Percentiles rank a stretch among this genome's conserved stretches.
These are phyloP conservation scores for Chelonus formosanus DNA, from an alignment of 2,888 invertebrate species.

Conservation along the genomic window DNA sequence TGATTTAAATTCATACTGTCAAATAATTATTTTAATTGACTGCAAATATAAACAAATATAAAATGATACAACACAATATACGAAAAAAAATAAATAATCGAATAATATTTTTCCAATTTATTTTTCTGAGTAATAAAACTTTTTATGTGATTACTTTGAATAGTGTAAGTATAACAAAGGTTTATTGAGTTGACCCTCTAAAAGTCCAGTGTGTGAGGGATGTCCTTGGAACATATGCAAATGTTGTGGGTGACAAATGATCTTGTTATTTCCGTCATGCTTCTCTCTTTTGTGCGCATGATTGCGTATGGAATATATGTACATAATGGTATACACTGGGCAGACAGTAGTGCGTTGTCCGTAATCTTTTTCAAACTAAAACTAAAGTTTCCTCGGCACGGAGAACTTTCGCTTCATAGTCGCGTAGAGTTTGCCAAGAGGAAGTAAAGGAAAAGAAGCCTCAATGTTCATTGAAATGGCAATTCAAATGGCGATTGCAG, in stretches of 20 bases:
- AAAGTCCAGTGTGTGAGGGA: conserved; percentile 1
- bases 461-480: conserved; percentile 5
- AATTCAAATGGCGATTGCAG: conserved; percentile 17
- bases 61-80: not conserved
- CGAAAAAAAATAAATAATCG: not conserved
- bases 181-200: conserved; percentile 46
- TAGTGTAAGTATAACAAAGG: conserved; percentile 48
- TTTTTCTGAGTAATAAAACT: not conserved
- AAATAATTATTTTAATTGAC: no score
- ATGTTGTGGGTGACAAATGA: conserved; percentile 61
- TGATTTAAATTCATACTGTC: no score
- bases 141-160: conserved; percentile 4
- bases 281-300: conserved; percentile 31
- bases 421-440: conserved; percentile 22
- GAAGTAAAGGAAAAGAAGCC: conserved; percentile 5
- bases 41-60: no score
- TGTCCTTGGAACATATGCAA: conserved; percentile 56
- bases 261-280: conserved; percentile 59
- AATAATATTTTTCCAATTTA: no score
- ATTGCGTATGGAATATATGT: conserved; percentile 2
- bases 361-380: conserved; percentile 22
- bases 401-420: conserved; percentile 23
- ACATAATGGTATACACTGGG: not conserved
- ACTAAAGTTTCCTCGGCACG: conserved; percentile 17
- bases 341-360: not conserved